Evolutionary conservation across 2,888 invertebrate genomes (phyloP), one percentile per base, ranked within the genome.

Genomic region (Ochropleura plecta): DNA sequence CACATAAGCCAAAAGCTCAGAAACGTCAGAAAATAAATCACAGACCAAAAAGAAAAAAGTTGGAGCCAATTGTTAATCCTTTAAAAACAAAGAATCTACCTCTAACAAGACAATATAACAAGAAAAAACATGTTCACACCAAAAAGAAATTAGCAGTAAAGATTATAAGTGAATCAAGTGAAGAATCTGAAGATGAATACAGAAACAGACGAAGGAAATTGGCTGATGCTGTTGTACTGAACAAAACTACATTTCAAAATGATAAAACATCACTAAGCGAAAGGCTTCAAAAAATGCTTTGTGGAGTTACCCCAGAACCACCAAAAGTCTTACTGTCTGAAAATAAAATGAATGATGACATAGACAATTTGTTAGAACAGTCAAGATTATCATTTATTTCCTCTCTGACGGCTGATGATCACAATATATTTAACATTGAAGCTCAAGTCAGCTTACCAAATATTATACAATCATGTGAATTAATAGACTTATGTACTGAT

Each of bases 221-320:
- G 79, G 97, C 96, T 81, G 94, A 97, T 90, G 97, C 97, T 69
- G 96, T 97, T 55, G 90, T 93, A 62, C 93, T 97, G n/a, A 91
- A 91, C 79, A 93, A 90, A 81, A 62, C 65, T 70, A 69, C 62
- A 60, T 79, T 80, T 10, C 94, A 92, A 86, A 91, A 88, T 87
- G 95, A 96, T 83, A 93, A 91, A 81, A 89, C 94, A 67, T 93
- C 95, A 18, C 89, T 96, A 70, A 96, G 94, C 88, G 94, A 93
- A 69, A 92, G 96, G 86, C 85, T 96, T 5, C 92, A 94, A 71
- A 95, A 93, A 88, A 96, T 96, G 96, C 88, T 96, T 55, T 88
- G 89, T 88, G 89, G 84, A 64, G 82, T 90, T 51, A 88, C 90
- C 79, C 87, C 86, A 74, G 85, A 89, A 57, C 81, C 84, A 75